Conservation (phyloP, 1,140 invertebrate genomes). For the Drepana arcuata region DNA sequence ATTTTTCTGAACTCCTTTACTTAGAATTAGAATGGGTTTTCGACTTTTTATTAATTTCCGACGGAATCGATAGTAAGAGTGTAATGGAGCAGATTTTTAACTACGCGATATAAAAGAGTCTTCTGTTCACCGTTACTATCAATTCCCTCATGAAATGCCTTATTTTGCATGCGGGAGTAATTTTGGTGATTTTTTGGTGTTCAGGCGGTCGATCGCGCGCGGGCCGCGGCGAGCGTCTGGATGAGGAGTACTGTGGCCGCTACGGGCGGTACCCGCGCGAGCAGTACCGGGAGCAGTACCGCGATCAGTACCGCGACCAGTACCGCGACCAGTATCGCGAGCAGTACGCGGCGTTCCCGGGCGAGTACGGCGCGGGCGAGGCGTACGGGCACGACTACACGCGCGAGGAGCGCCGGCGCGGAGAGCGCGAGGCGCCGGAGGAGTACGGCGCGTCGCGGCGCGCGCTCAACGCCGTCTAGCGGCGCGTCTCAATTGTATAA, state of each 20-base stretch:
- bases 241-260: constrained; percentile 66
- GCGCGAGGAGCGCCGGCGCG: constrained; percentile 33
- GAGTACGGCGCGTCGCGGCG: constrained; percentile 61
- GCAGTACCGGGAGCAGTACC: constrained; percentile 21
- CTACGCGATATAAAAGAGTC: no score
- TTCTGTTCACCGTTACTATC: no score
- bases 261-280: constrained; percentile 54
- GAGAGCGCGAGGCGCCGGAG: constrained; percentile 48
- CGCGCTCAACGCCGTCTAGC: constrained; percentile 56
- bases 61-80: no score
- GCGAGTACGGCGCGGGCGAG: constrained; percentile 32
- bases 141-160: no score
- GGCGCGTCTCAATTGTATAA: constrained; percentile 43
- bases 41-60: no score
- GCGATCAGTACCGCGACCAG: constrained; percentile 12
- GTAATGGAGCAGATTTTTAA: no score
- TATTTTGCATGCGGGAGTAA: no score
- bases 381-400: constrained; percentile 52
- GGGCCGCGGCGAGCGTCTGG: constrained; percentile 50
- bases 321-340: constrained; percentile 32
- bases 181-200: no score
- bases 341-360: constrained; percentile 22
- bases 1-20: no score
- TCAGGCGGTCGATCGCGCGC: constrained; percentile 49
- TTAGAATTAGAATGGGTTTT: no score